phyloP scores from a whole-genome alignment of 2,113 vertebrate species.

The Ia io region DNA sequence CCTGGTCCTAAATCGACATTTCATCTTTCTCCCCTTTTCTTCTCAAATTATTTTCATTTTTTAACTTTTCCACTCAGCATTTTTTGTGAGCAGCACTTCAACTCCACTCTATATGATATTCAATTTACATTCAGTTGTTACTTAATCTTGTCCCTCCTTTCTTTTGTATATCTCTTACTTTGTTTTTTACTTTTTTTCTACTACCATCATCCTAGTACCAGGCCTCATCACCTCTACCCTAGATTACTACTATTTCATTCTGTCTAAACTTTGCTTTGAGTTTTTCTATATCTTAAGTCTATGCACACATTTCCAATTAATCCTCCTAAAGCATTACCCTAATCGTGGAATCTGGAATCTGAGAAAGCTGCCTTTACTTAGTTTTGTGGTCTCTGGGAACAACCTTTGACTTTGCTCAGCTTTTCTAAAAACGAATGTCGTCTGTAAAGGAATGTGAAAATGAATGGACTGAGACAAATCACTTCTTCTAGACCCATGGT shows the following conservation, averaged over 20 bases:
- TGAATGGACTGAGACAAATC: background rate
- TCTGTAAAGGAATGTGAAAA: background rate
- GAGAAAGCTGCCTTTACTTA: background rate
- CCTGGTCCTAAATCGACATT: background rate
- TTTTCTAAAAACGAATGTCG: background rate
- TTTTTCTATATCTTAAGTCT: background rate
- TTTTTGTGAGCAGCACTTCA: background rate
- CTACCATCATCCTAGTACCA: background rate
- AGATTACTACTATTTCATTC: background rate
- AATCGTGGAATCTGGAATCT: constrained; percentile 22
- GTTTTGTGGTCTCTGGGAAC: background rate
- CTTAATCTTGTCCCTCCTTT: background rate
- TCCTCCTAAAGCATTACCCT: background rate
- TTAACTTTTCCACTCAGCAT: background rate
- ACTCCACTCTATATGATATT: background rate
- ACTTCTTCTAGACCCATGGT: background rate
- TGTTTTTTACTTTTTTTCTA: background rate
- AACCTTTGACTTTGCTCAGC: background rate
- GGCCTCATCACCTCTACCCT: background rate
- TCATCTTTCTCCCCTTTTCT: background rate
- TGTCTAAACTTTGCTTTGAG: background rate
- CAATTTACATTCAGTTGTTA: background rate
- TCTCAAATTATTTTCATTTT: background rate
- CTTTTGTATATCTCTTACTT: background rate
- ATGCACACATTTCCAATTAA: constrained; percentile 21